Conservation (phyloP, 2,797 vertebrate species). For the Xenentodon cancila region DNA sequence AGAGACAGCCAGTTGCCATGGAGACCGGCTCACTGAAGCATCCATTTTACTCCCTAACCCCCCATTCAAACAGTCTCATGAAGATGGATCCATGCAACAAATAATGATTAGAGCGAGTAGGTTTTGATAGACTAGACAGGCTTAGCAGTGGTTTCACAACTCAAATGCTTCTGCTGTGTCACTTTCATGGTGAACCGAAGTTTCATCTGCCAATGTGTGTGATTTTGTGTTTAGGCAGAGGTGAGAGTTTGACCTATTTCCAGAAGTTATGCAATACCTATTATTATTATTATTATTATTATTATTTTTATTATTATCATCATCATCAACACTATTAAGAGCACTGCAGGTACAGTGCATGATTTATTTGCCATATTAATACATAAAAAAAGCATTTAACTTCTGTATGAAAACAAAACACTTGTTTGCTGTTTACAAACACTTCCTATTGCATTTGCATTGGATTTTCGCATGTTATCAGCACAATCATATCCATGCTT, state of each 20-base stretch:
- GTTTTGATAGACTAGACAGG: slow-evolving; percentile 9
- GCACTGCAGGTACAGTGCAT: background rate
- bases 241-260: background rate
- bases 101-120: slow-evolving; percentile 59
- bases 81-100: slow-evolving; percentile 55
- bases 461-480: background rate
- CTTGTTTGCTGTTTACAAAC: background rate
- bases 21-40: slow-evolving; percentile 74
- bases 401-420: background rate
- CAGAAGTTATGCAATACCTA: background rate
- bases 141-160: background rate
- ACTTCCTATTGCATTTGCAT: no score
- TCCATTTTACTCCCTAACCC: slow-evolving; percentile 50
- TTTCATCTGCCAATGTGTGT: background rate
- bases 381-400: background rate
- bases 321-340: background rate
- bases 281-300: slow-evolving; percentile 6
- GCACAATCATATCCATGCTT: background rate
- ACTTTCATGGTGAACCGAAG: slow-evolving; percentile 16
- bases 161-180: background rate
- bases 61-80: slow-evolving; percentile 45
- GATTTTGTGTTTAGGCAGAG: background rate
- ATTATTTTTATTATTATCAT: background rate
- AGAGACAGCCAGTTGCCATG: slow-evolving; percentile 78
- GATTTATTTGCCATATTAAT: background rate